Base-by-base conservation (phyloP, 2,888 invertebrate genomes). In the Melanotus villosus region DNA sequence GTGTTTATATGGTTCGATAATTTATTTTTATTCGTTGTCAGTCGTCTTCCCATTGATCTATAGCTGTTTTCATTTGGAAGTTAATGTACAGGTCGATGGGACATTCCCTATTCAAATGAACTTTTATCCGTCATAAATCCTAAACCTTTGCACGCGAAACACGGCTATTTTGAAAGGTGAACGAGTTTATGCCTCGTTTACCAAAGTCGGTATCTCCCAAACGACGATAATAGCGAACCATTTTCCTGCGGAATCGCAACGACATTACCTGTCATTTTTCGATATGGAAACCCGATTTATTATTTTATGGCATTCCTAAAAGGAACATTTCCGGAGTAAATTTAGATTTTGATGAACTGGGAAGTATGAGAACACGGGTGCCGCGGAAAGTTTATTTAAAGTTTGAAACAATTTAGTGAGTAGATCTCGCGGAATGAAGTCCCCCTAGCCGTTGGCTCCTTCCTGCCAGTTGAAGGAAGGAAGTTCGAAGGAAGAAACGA, bases 281-380 rank as follows among this genome's bases (percentile, higher is more conserved):
- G 73, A 71, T 72, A 72, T 70, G 74, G 73, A 73, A 71, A 71
- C 71, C 69, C 74, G 73, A 74, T 74, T 73, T 74, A 74, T 73
- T 74, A 74, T 74, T 73, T 74, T 73, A 74, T 69, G 74, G 68
- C 71, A 70, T 73, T 72, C 68, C 70, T 72, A 66, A 74, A 74
- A 71, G 45, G 72, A 70, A 65, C 63, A 50, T 59, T 70, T 69
- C 67, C 65, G 70, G 66, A 38, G 57, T 59, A 68, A 69, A 69
- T 69, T 65, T 60, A 66, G 68, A 59, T 70, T 70, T 73, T 72
- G 72, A 73, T 70, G 72, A 72, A 68, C 70, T 68, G 65, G 63
- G 63, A 64, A 60, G 41, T 47, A 64, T 60, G 19, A 54, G 66
- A 58, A 54, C 66, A 54, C 52, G 56, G n/a, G 58, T 67, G 43